A percentile compares a stretch with the other conserved stretches of the same genome.
phyloP scores from a whole-genome alignment of 2,797 vertebrate genomes.

The Halcyon badia region DNA sequence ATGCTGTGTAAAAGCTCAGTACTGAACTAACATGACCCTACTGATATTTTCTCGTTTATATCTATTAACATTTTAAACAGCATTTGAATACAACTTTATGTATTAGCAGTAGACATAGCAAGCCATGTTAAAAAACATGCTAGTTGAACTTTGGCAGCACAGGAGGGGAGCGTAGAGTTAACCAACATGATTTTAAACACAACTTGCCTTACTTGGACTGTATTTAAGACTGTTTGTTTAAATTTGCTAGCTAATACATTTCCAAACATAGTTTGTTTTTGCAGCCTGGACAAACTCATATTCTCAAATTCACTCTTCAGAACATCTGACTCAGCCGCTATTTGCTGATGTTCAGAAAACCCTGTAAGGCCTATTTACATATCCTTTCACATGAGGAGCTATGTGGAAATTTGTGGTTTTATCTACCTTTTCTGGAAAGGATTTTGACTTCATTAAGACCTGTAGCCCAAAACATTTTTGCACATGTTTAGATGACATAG shows the following conservation, averaged over 20 bases:
- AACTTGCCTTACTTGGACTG: conserved; percentile 51
- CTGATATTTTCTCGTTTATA: neutral
- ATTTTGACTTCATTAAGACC: neutral
- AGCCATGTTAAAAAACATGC: conserved; percentile 21
- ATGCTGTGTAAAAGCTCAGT: neutral
- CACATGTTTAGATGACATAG: neutral
- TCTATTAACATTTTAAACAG: neutral
- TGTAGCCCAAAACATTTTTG: neutral
- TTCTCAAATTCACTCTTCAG: conserved; percentile 40
- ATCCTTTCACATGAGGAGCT: neutral
- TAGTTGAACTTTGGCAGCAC: conserved; percentile 1
- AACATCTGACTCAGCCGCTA: conserved; percentile 5
- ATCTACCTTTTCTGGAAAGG: neutral
- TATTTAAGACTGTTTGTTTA: conserved; percentile 59
- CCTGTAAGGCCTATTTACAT: neutral
- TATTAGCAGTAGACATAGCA: neutral
- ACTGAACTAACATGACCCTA: neutral
- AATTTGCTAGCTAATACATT: conserved; percentile 57
- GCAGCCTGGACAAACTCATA: conserved; percentile 43
- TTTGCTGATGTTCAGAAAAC: conserved; percentile 35
- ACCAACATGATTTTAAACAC: conserved; percentile 51
- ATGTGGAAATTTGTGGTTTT: neutral
- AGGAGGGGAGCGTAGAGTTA: conserved; percentile 10
- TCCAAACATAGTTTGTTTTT: conserved; percentile 68
- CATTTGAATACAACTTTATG: neutral